Conservation (phyloP, 1,140 invertebrate genomes). For the Pseudomyrmex sp. region DNA sequence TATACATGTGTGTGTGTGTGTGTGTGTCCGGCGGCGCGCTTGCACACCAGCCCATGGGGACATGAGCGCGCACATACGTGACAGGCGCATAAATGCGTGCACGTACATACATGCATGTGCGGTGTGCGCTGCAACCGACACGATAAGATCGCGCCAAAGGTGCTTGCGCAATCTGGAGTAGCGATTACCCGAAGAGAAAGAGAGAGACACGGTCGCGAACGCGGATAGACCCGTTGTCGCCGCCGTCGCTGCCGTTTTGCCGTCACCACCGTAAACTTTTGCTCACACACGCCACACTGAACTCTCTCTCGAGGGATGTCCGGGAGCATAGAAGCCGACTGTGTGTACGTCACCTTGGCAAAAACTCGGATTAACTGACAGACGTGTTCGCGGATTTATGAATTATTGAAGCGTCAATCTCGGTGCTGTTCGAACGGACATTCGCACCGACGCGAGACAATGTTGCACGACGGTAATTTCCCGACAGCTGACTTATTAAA, state of each 20-base stretch:
- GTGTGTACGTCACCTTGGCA: too few species aligned
- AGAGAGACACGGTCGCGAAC: constrained; percentile 55
- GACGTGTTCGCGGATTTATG: not conserved
- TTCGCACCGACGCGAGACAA: not conserved
- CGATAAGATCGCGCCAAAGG: constrained; percentile 71
- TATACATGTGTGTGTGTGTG: not conserved
- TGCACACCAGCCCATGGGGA: not conserved
- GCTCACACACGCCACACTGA: not conserved
- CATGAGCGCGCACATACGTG: not conserved
- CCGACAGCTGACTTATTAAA: constrained; percentile 6
- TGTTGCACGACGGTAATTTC: constrained; percentile 10
- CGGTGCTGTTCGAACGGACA: not conserved
- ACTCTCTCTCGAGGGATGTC: not conserved
- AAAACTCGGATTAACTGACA: too few species aligned
- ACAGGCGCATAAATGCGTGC: constrained; percentile 21
- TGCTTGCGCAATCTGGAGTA: constrained; percentile 72
- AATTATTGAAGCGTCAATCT: constrained; percentile 37
- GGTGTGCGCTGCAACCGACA: constrained; percentile 45
- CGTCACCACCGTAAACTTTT: constrained; percentile 28
- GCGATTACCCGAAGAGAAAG: constrained; percentile 60
- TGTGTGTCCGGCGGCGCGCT: constrained; percentile 1
- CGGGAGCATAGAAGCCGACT: too few species aligned
- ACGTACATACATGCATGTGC: constrained; percentile 12
- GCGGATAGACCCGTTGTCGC: constrained; percentile 65
- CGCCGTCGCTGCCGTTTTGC: not conserved